phyloP scores from a whole-genome alignment of 2,113 vertebrate species.

The Tringa solitaria region DNA sequence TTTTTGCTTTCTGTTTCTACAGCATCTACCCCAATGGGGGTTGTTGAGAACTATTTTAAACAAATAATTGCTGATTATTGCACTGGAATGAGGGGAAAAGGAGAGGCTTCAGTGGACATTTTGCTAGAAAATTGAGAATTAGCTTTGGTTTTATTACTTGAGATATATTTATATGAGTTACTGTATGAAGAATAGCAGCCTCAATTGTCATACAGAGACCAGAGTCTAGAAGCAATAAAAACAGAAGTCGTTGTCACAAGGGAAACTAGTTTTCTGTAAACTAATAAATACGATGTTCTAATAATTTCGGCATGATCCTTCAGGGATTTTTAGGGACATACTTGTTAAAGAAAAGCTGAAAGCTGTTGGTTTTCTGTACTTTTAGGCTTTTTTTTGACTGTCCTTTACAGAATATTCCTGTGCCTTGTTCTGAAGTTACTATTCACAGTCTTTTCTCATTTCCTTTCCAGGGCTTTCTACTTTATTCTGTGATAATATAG shows the following conservation, averaged over 20 bases:
- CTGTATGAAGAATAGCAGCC: neutral
- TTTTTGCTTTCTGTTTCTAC: neutral
- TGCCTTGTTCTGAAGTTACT: neutral
- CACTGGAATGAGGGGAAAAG: neutral
- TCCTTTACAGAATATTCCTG: neutral
- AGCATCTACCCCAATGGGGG: neutral
- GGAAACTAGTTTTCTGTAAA: neutral
- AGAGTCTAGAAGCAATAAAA: neutral
- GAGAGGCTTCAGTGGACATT: neutral
- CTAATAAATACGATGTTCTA: neutral
- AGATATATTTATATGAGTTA: neutral
- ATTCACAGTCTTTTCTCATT: neutral
- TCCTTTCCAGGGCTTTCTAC: neutral
- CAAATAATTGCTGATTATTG: neutral
- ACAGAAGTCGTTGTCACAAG: neutral
- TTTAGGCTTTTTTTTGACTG: neutral
- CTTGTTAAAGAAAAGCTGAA: slow-evolving; percentile 7
- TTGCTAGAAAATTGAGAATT: neutral
- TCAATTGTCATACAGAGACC: neutral
- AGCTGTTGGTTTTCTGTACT: neutral
- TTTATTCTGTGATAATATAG: neutral
- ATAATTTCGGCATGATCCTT: neutral
- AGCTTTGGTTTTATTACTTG: neutral
- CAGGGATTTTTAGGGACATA: neutral
- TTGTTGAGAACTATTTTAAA: neutral